These are phyloP conservation scores for Vireo griseus DNA, from an alignment of 2,797 vertebrate genomes.

Conservation along the genomic window DNA sequence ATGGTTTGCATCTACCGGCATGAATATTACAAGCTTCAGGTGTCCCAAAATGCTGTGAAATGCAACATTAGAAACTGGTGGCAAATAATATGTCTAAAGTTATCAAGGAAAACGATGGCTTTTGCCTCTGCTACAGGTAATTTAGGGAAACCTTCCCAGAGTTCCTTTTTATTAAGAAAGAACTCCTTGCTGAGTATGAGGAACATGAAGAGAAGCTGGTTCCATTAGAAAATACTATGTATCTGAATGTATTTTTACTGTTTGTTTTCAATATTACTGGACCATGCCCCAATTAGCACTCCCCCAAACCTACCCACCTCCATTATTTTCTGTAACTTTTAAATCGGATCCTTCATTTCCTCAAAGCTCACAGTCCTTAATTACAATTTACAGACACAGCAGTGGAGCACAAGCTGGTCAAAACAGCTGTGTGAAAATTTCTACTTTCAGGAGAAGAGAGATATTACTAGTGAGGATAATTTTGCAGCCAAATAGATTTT, in stretches of 20 bases:
- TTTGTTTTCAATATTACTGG: slow-evolving; percentile 29
- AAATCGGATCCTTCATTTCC: slow-evolving; percentile 51
- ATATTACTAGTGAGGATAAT: neutral
- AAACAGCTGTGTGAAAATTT: slow-evolving; percentile 55
- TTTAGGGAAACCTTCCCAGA: neutral
- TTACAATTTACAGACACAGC: slow-evolving; percentile 56
- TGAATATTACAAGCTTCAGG: slow-evolving; percentile 31
- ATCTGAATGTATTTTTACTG: neutral
- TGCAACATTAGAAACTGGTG: neutral
- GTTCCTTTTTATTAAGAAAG: neutral
- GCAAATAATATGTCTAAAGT: neutral
- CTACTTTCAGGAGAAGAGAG: neutral
- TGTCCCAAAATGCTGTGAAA: slow-evolving; percentile 31
- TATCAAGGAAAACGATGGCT: neutral
- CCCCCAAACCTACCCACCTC: neutral
- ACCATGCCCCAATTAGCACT: neutral
- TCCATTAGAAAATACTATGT: neutral
- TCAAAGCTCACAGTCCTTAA: slow-evolving; percentile 52
- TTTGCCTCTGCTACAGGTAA: neutral
- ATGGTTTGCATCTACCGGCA: neutral
- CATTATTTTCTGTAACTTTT: neutral
- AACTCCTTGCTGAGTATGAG: neutral
- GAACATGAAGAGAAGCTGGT: neutral
- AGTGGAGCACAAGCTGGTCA: slow-evolving; percentile 12
- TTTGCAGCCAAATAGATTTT: neutral